These are phyloP conservation scores for Drosophila cardini DNA, from an alignment of 1,140 invertebrate species.

Conservation along the genomic window DNA sequence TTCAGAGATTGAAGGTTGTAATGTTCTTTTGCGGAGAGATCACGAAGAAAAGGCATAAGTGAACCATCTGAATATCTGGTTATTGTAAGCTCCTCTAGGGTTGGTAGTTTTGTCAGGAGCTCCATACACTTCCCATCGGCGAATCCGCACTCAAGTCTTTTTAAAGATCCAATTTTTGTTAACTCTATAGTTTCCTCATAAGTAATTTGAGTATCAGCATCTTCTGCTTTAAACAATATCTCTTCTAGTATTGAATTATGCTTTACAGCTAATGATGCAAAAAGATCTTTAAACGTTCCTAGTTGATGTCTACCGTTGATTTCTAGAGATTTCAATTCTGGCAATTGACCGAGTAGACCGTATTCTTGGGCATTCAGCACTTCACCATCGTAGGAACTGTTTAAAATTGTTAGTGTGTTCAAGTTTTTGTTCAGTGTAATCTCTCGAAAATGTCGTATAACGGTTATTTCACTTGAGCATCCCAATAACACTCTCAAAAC, in stretches of 20 bases:
- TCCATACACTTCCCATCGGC: background rate
- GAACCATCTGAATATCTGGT: background rate
- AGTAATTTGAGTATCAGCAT: background rate
- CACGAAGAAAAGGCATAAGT: background rate
- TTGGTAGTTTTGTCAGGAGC: background rate
- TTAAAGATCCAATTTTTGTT: conserved; percentile 1
- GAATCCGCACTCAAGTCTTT: conserved; percentile 4
- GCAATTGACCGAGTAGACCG: background rate
- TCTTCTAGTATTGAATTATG: background rate
- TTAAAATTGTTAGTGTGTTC: conserved; percentile 6
- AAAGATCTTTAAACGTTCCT: conserved; percentile 11
- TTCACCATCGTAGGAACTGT: background rate
- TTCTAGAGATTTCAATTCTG: background rate
- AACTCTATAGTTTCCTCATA: conserved; percentile 1
- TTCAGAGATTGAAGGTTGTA: background rate
- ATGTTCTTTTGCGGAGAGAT: background rate
- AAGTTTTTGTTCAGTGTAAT: background rate
- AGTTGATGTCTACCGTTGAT: conserved; percentile 8
- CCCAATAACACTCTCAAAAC: conserved; percentile 1
- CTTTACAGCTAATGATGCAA: background rate
- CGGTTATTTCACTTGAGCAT: conserved; percentile 9
- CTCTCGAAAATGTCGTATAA: background rate
- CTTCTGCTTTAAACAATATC: background rate
- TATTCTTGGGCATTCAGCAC: conserved; percentile 6
- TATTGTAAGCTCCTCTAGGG: conserved; percentile 1